Evolutionary conservation across 2,797 vertebrate species (phyloP), one percentile per base, ranked within the genome.

Genomic region (Sebastes matsubarae): DNA sequence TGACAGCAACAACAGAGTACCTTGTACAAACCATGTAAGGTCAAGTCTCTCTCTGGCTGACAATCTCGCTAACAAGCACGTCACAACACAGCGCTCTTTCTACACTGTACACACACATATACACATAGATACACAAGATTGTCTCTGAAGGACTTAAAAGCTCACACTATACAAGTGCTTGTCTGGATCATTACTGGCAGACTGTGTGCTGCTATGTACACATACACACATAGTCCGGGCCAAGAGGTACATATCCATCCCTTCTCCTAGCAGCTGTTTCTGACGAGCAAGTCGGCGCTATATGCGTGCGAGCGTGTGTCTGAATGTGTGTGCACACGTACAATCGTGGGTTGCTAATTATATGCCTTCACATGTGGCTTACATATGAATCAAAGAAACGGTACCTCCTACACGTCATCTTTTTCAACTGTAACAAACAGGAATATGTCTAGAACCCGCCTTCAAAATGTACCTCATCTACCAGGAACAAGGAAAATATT

Each of bases 11-110:
- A 89, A 75, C 85, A 83, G 68, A 89, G 86, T 67, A 72, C 71
- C 87, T 88, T 86, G 88, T 91, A 87, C 72, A 81, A 83, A 88
- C 89, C 90, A 88, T 91, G 90, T 91, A 92, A 91, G 92, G 93
- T 93, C 91, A 90, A 81, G 82, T 84, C 88, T 85, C 87, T 88
- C 87, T 83, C 82, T 65, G 85, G 77, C 82, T 86, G 84, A 92
- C 87, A 88, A 85, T 88, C 89, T 70, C 77, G 79, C 92, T 90
- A 93, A 93, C 90, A 89, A 93, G 90, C 82, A 74, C 20, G 63
- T 87, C 76, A 84, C 84, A 88, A 85, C 86, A 77, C 79, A 61
- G 77, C 14, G 12, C 72, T 72, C 57, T 64, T 66, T 67, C 60
- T 27, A 38, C 60, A 81, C 20, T 66, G 58, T 61, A 81, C 67